Evolutionary conservation across 2,888 invertebrate genomes (phyloP).

Genomic region (Julus scanicus): DNA sequence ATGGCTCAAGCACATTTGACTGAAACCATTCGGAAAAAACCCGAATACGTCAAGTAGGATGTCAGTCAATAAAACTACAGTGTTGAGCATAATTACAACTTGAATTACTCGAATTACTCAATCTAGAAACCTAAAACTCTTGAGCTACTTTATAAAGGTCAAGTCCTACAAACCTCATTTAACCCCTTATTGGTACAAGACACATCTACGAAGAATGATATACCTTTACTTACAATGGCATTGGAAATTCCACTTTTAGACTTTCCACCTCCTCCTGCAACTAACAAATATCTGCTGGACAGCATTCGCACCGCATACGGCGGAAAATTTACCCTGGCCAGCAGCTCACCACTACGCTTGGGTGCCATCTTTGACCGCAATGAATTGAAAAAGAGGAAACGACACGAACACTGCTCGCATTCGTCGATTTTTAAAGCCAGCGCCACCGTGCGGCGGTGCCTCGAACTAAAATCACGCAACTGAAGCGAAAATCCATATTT

Average conservation of each 20-base stretch:
- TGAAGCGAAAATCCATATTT: too few species aligned
- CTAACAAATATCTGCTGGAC: conserved; percentile 90
- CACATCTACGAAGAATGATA: too few species aligned
- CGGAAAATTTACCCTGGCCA: conserved; percentile 90
- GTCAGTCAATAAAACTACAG: too few species aligned
- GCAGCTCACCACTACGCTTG: conserved; percentile 57
- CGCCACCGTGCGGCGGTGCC: neutral
- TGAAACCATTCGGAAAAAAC: too few species aligned
- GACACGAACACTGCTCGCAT: conserved; percentile 3
- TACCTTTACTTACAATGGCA: conserved; percentile 89
- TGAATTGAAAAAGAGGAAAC: conserved; percentile 37
- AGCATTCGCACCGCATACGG: conserved; percentile 90
- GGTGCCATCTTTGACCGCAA: conserved; percentile 55
- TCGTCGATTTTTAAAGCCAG: neutral
- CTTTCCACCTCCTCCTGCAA: conserved; percentile 97
- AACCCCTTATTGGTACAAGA: neutral
- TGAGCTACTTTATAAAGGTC: conserved; percentile 25
- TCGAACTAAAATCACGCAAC: neutral
- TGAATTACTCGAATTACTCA: neutral
- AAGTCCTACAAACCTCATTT: conserved; percentile 17
- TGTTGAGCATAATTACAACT: too few species aligned
- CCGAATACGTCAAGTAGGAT: too few species aligned
- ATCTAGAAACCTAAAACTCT: neutral
- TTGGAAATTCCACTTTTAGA: conserved; percentile 97
- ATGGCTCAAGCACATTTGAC: too few species aligned